Base-by-base conservation (phyloP, 2,113 vertebrate species). In the Macrotis lagotis region DNA sequence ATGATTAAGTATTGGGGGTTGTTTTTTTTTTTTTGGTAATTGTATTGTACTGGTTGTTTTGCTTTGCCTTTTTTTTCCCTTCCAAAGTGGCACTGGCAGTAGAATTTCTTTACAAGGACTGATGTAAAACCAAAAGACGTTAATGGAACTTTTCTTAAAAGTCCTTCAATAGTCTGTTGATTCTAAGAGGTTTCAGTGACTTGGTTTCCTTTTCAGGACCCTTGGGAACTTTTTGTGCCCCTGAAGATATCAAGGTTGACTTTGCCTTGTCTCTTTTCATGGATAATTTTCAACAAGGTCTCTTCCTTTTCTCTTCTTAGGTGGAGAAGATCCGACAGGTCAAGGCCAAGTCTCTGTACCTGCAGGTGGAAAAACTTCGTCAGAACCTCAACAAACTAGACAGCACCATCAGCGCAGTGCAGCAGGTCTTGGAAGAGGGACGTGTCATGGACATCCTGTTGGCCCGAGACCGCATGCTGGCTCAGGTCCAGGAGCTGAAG, bases 281-380 rank as follows among this genome's bases (percentile, higher is more conserved):
- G 28, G 26, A 28, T 10, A 31, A 48, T 44, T 50, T 91, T 96
- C 8, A 97, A 48, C 51, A 8, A 90, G 9, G 6, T 44, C 14
- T 92, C 48, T 44, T 50, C 44, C 50, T 28, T 48, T 44, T 66
- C 19, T 9, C 47, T n/a, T n/a, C 37, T 3, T 97, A 99, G 99
- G 99, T 99, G 93, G 99, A 99, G 98, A 99, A 99, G 98, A 99
- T 99, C 97, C 99, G 99, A 51, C 99, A 99, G 98, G 99, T 99
- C 98, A 99, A 99, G 98, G 99, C 99, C 95, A 99, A 99, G 98
- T 99, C 99, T 4, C 98, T 99, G 66, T 99, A 99, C 98, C 98
- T 99, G 97, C 99, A 99, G 98, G 99, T 99, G 93, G 99, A 99
- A 95, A 99, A 99, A 97, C 98, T 99, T 51, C 99, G 99, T 95